Percentiles rank a stretch among this genome's conserved stretches.
These are phyloP conservation scores for Lepidocyrtoides sp. DNA, from an alignment of 2,888 invertebrate species.

Conservation along the genomic window DNA sequence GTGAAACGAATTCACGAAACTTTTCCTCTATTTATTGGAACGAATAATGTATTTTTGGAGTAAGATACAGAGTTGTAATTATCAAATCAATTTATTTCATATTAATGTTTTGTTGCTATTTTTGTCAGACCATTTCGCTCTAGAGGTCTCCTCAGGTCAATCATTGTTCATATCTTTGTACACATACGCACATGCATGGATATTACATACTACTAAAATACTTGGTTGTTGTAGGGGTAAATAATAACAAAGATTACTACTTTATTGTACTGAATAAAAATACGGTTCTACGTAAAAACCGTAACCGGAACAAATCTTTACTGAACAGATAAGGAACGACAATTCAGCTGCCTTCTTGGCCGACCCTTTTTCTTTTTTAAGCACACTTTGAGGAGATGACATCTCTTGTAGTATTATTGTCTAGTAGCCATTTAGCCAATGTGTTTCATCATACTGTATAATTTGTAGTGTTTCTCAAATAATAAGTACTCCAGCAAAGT, in stretches of 20 bases:
- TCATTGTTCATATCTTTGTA: too few species aligned
- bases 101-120: conserved; percentile 66
- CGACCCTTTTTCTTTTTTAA: too few species aligned
- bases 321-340: background rate
- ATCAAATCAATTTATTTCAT: conserved; percentile 72
- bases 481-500: background rate
- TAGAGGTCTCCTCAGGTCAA: background rate
- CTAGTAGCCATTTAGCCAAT: too few species aligned
- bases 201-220: too few species aligned
- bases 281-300: background rate
- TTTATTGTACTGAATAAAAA: background rate
- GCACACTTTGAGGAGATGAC: too few species aligned
- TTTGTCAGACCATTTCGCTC: background rate
- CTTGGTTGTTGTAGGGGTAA: too few species aligned
- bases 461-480: background rate
- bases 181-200: too few species aligned
- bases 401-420: too few species aligned
- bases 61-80: conserved; percentile 58
- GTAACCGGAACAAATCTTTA: conserved; percentile 45
- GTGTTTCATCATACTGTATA: too few species aligned
- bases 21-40: conserved; percentile 48
- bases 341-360: conserved; percentile 20
- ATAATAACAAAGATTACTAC: too few species aligned
- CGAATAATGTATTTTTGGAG: conserved; percentile 19
- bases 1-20: conserved; percentile 82